A percentile compares a stretch with the other conserved stretches of the same genome.
phyloP scores from a whole-genome alignment of 2,888 invertebrate genomes.

The Epinotia nisella region DNA sequence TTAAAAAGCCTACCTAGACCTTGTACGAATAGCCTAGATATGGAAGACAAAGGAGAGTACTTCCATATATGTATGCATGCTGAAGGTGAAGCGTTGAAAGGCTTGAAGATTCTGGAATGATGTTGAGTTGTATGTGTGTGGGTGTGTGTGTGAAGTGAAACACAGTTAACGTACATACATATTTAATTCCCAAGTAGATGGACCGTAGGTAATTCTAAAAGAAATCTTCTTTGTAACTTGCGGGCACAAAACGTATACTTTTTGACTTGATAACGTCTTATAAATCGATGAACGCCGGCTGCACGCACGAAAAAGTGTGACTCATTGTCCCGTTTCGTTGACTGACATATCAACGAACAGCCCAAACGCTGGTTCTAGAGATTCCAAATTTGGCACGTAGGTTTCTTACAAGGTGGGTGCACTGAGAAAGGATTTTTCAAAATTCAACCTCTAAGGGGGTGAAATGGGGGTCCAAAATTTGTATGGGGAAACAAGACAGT shows the following conservation, averaged over 20 bases:
- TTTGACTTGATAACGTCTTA: too few relatives aligned
- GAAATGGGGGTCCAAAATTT: too few relatives aligned
- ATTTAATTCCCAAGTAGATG: background rate
- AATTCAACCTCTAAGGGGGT: too few relatives aligned
- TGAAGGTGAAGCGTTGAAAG: constrained; percentile 3
- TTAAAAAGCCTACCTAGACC: constrained; percentile 37
- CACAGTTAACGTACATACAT: background rate
- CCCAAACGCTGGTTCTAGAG: too few relatives aligned
- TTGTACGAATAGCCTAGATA: constrained; percentile 38
- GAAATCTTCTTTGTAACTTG: background rate
- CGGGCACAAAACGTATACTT: background rate
- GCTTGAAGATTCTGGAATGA: constrained; percentile 1
- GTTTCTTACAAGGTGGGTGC: too few relatives aligned
- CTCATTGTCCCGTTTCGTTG: too few relatives aligned
- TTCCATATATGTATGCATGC: background rate
- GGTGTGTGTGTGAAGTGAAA: background rate
- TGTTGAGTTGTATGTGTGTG: background rate
- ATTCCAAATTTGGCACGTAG: too few relatives aligned
- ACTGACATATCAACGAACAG: too few relatives aligned
- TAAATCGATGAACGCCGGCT: too few relatives aligned
- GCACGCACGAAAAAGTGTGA: too few relatives aligned
- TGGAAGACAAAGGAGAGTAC: constrained; percentile 15
- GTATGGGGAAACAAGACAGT: too few relatives aligned
- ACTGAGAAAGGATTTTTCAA: too few relatives aligned
- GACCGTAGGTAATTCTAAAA: background rate